Base-by-base conservation (phyloP, 2,797 vertebrate species). In the Margarornis squamiger region DNA sequence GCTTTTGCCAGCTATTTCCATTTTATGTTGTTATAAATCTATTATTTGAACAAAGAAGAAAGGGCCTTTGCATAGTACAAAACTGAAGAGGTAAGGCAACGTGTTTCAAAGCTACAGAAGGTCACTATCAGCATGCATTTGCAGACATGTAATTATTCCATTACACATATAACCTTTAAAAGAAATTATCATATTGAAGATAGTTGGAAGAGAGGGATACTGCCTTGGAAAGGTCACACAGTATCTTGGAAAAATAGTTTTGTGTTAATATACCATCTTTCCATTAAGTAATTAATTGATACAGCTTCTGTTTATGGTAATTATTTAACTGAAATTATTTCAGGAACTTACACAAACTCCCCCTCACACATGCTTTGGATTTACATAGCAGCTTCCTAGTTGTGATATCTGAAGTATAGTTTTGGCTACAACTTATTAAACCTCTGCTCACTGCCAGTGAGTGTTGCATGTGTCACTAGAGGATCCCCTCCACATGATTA, bases 1-100 rank as follows among this genome's bases (percentile, higher is more conserved):
- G 51, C 21, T 88, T 95, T 96, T 94, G 78, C 66, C 61, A 75
- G 89, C 67, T 93, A 75, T 93, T 97, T 93, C 92, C 55, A 14
- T 94, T 90, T 92, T 93, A 86, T 63, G 45, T 91, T 66, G 86
- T 95, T 97, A 90, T 59, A 93, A 91, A 90, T 78, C n/a, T 87
- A 41, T 80, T 93, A 92, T 93, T 93, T 93, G 81, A 96, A 75
- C 49, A 76, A 93, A 95, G 81, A 73, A 83, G 26, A 73, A 65
- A 73, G 29, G 21, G 17, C 12, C 15, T 94, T 81, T 92, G 34
- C 86, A 38, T 55, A 76, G 32, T 30, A n/a, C 54, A 86, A 73
- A 88, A 72, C 49, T 75, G 62, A 58, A 76, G 41, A 79, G 59
- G n/a, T 81, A 81, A 48, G 62, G 90, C 78, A 91, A 73, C 51